Conservation (phyloP, 2,113 vertebrate species). For the Heteronetta atricapilla region DNA sequence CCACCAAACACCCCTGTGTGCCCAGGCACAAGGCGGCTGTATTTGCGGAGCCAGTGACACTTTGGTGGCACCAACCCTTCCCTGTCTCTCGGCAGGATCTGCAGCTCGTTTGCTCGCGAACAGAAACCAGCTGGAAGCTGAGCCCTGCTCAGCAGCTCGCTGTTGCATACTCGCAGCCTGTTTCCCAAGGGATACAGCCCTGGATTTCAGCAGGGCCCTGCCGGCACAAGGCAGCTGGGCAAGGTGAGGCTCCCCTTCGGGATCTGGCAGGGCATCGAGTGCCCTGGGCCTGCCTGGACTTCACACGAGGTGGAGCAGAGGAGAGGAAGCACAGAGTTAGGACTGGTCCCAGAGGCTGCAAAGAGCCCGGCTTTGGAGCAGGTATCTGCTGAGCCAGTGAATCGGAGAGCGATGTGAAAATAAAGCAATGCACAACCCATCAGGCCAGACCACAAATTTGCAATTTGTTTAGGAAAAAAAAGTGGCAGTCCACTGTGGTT, state of each 20-base stretch:
- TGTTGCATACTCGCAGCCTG: not conserved
- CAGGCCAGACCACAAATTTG: not conserved
- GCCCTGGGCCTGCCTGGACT: not conserved
- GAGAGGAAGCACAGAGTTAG: fast-evolving
- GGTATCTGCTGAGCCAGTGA: not conserved
- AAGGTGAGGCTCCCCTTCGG: not conserved
- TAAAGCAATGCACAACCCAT: not conserved
- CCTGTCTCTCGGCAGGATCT: not conserved
- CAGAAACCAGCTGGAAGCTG: not conserved
- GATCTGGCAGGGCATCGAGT: fast-evolving
- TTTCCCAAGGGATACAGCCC: not conserved
- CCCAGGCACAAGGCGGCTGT: not conserved
- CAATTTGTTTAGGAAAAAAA: not conserved
- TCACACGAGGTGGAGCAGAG: not conserved
- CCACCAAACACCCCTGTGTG: not conserved
- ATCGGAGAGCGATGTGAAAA: not conserved
- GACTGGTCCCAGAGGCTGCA: not conserved
- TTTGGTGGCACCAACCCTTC: not conserved
- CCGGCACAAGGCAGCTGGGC: fast-evolving
- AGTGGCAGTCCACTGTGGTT: conserved; percentile 33
- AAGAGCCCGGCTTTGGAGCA: not conserved
- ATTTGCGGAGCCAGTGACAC: not conserved
- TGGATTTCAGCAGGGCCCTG: not conserved
- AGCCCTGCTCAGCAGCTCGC: not conserved
- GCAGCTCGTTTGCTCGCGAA: not conserved